A percentile compares a stretch with the other conserved stretches of the same genome.
Conservation (phyloP, 2,888 invertebrate species). For the Eudemis profundana region DNA sequence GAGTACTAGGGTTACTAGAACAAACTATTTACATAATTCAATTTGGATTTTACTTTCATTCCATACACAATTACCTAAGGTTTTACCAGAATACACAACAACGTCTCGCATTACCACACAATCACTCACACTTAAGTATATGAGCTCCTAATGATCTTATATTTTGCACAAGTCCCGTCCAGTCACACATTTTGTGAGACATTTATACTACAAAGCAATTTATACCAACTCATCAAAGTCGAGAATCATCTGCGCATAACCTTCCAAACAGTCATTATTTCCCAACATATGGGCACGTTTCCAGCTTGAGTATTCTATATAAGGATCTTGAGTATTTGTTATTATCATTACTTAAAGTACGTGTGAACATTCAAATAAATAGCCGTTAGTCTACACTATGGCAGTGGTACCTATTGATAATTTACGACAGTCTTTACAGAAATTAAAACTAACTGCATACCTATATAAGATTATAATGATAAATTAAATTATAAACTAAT, state of each 20-base stretch:
- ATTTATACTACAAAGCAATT: conserved; percentile 11
- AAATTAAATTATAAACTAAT: conserved; percentile 70
- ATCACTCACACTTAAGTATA: neutral
- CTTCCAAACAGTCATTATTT: neutral
- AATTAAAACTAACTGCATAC: conserved; percentile 60
- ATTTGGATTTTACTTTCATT: conserved; percentile 53
- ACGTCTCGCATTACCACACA: neutral
- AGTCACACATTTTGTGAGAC: conserved; percentile 29
- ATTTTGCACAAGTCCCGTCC: conserved; percentile 53
- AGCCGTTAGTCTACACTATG: conserved; percentile 69
- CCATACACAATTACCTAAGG: neutral
- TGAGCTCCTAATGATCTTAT: conserved; percentile 18
- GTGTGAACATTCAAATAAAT: conserved; percentile 54
- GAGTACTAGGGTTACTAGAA: conserved; percentile 60
- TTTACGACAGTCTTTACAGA: conserved; percentile 74
- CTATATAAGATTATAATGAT: conserved; percentile 51
- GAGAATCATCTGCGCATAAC: neutral
- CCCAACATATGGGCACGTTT: neutral
- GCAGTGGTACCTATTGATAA: conserved; percentile 76
- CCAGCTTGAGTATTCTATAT: conserved; percentile 23
- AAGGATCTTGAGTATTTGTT: conserved; percentile 30
- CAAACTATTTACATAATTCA: conserved; percentile 67
- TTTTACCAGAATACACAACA: conserved; percentile 11
- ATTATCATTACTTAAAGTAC: conserved; percentile 28
- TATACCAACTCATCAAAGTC: neutral